These are phyloP conservation scores for Acanthiza pusilla DNA, from an alignment of 2,797 vertebrate species.

Conservation along the genomic window DNA sequence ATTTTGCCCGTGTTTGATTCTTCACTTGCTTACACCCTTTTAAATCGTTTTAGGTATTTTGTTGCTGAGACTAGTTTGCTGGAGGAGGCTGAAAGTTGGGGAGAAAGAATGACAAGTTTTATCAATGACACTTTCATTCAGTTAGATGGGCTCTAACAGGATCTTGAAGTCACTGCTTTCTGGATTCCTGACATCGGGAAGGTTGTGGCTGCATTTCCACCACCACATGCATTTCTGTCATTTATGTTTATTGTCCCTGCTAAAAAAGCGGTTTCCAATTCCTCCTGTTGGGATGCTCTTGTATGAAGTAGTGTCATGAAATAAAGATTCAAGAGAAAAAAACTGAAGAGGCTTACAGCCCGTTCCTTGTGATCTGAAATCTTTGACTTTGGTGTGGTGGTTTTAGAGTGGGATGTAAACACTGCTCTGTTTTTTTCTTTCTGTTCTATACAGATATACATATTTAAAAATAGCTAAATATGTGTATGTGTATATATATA, in stretches of 20 bases:
- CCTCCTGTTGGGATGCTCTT: neutral
- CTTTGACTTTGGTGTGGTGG: neutral
- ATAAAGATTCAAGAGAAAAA: neutral
- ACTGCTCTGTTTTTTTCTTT: neutral
- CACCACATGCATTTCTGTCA: neutral
- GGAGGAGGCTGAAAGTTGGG: neutral
- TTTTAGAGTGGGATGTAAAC: neutral
- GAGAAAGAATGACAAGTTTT: neutral
- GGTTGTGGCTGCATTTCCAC: neutral
- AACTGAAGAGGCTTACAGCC: neutral
- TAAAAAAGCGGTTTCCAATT: neutral
- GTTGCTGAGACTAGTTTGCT: neutral
- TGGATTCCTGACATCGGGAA: fast-evolving
- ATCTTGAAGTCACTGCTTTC: neutral
- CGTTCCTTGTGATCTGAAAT: neutral
- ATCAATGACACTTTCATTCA: neutral
- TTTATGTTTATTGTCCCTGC: neutral
- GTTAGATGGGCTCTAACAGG: neutral
- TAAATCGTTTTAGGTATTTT: neutral
- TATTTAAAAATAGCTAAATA: too few species aligned
- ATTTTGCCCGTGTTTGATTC: neutral
- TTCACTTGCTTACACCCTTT: neutral
- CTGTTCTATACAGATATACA: neutral
- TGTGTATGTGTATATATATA: neutral
- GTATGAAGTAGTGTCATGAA: neutral